Evolutionary conservation across 2,113 vertebrate species (phyloP).

Genomic region (Astur gentilis): DNA sequence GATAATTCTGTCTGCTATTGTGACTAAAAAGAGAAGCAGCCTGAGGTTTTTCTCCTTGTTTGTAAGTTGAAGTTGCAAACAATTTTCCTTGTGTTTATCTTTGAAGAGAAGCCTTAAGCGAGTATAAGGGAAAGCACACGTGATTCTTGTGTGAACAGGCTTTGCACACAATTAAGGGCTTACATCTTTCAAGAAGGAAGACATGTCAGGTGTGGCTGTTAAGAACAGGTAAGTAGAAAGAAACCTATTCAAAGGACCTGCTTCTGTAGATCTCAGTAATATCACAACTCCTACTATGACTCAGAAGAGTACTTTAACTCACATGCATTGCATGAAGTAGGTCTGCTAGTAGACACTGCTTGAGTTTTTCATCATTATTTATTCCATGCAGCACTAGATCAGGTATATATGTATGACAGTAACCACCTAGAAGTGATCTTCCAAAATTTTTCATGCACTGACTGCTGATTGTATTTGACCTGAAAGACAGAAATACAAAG

Average conservation of each 20-base stretch:
- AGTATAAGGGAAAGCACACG: not conserved
- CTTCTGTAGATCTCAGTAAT: not conserved
- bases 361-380: constrained; percentile 78
- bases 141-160: not conserved
- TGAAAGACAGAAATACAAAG: constrained; percentile 52
- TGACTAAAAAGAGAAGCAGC: not conserved
- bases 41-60: not conserved
- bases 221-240: not conserved
- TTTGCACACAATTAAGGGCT: not conserved
- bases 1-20: not conserved
- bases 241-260: not conserved
- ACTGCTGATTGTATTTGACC: constrained; percentile 75
- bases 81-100: not conserved
- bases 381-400: constrained; percentile 86
- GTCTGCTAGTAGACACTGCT: constrained; percentile 76
- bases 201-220: not conserved
- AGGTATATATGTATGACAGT: constrained; percentile 83
- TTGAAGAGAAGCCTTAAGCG: not conserved
- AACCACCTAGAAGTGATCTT: constrained; percentile 83
- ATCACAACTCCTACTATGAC: not conserved
- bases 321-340: constrained; percentile 82
- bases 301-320: constrained; percentile 51
- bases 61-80: not conserved
- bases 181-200: not conserved
- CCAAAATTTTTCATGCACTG: constrained; percentile 81